Percentiles rank a stretch among this genome's conserved stretches.
Conservation (phyloP, 2,113 vertebrate species). For the Vimba vimba region DNA sequence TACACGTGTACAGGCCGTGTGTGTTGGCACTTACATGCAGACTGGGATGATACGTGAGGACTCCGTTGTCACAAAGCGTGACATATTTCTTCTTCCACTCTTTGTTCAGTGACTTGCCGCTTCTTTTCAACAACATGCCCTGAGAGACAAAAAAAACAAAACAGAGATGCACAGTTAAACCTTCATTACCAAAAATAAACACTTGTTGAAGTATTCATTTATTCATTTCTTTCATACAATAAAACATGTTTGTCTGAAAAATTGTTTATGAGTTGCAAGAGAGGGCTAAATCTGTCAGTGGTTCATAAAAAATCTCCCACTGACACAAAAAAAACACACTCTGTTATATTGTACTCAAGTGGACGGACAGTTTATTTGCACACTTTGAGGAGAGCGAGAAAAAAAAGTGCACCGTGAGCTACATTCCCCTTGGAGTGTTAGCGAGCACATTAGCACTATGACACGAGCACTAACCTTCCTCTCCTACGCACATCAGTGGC, state of each 20-base stretch:
- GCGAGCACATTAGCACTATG: constrained; percentile 1
- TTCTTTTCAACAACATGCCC: constrained; percentile 95
- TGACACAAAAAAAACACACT: constrained; percentile 1
- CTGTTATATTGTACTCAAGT: constrained; percentile 9
- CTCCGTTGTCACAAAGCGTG: constrained; percentile 91
- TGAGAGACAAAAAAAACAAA: constrained; percentile 58
- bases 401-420: background rate
- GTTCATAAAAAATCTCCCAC: background rate
- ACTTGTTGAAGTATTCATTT: background rate
- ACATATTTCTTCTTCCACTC: constrained; percentile 99
- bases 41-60: constrained; percentile 97
- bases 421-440: background rate
- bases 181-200: background rate
- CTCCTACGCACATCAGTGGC: constrained; percentile 70
- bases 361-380: constrained; percentile 2
- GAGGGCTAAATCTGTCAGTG: background rate
- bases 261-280: background rate
- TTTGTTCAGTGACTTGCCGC: constrained; percentile 94
- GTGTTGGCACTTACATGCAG: constrained; percentile 84
- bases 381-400: background rate
- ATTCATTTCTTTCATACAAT: background rate
- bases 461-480: constrained; percentile 48
- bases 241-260: background rate
- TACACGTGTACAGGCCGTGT: background rate
- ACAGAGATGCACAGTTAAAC: background rate